Conservation (phyloP, 2,888 invertebrate species). For the Cheilosia pagana region DNA sequence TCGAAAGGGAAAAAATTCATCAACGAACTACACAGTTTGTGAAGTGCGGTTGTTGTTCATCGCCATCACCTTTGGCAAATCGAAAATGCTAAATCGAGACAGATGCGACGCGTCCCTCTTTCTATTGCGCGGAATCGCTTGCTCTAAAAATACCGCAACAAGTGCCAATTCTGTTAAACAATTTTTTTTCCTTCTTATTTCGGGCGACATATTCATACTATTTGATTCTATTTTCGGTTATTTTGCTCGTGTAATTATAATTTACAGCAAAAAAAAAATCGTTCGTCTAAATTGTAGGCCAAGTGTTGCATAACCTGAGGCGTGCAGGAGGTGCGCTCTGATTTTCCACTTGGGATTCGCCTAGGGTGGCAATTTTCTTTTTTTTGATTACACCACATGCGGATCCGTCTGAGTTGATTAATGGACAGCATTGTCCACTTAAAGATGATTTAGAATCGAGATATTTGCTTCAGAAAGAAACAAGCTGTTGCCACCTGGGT, state of each 20-base stretch:
- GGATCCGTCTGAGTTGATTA: conserved; percentile 9
- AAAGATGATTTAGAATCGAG: conserved; percentile 20
- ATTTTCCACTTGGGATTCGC: conserved; percentile 1
- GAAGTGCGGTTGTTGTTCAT: conserved; percentile 42
- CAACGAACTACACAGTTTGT: background rate
- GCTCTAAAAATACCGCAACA: conserved; percentile 65
- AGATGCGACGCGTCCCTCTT: conserved; percentile 13
- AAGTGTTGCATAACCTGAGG: conserved; percentile 33
- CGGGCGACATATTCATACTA: conserved; percentile 52
- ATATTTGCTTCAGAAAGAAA: conserved; percentile 1
- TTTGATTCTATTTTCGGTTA: conserved; percentile 44
- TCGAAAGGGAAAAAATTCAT: background rate
- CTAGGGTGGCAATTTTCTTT: background rate
- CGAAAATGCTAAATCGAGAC: conserved; percentile 35
- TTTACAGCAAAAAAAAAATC: background rate
- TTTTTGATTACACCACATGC: background rate
- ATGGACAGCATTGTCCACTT: conserved; percentile 32
- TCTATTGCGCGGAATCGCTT: conserved; percentile 24
- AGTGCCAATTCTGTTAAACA: conserved; percentile 35
- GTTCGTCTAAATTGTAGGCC: background rate
- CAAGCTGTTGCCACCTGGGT: conserved; percentile 20
- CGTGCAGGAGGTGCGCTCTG: conserved; percentile 15
- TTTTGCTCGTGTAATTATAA: conserved; percentile 49
- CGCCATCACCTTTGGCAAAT: conserved; percentile 60
- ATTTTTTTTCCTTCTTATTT: conserved; percentile 44